Evolutionary conservation across 2,113 vertebrate species (phyloP), one percentile per base, ranked within the genome.

Genomic region (Clarias gariepinus): DNA sequence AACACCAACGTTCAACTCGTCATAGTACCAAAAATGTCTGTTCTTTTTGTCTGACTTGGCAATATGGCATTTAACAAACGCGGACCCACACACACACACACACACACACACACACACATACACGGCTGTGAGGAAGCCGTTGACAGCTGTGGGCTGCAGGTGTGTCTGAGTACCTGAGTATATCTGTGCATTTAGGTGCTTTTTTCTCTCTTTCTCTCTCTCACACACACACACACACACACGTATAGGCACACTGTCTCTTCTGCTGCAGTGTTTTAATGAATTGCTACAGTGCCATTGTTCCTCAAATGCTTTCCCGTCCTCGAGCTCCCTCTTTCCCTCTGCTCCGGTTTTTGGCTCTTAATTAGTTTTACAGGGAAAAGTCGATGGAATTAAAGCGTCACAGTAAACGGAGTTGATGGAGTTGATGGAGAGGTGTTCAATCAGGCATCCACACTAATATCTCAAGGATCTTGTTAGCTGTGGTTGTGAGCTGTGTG

Each of bases 61-160:
- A 25, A 77, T 55, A 28, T 77, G 23, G 47, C 19, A 16, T n/a
- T 25, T 52, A 9, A 0, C 68, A 41, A 41, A 41, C 41, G 6
- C 9, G 0, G 3, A 76, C 73, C 23, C 41, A 6, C 74, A 41
- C 33, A 12, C 30, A 47, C 33, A 41, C 68, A 41, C 69, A 41
- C 33, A 73, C 18, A 41, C 60, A 55, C 41, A 74, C 64, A 87
- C 47, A 53, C 60, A 61, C 81, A 61, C 25, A 57, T 23, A 60
- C 87, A n/a, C 13, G 19, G 23, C 28, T 64, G 18, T 58, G 55
- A 28, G 66, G 74, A 85, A 82, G 78, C 71, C 69, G 74, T 85
- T 89, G 74, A 77, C 89, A 89, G 84, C 73, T 84, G 89, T 81
- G 52, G 30, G 74, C 36, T 81, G 81, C 86, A 90, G 89, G 84